Percentiles rank a stretch among this genome's conserved stretches.
phyloP scores from a whole-genome alignment of 2,797 vertebrate species.

The Myotis daubentonii region DNA sequence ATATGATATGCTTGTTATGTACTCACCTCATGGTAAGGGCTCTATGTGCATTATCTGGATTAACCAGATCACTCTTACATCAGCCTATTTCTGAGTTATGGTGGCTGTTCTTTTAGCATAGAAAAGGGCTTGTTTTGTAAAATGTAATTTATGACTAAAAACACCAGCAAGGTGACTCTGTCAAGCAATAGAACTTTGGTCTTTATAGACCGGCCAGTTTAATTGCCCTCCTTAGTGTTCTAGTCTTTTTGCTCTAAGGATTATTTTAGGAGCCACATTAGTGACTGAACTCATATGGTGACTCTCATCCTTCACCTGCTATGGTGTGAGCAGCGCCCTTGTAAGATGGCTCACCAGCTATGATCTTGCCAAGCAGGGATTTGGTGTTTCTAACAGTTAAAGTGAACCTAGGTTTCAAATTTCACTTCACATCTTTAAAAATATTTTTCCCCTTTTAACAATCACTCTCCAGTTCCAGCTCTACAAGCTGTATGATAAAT shows the following conservation, averaged over 20 bases:
- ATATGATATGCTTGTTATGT: not conserved
- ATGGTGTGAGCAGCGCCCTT: constrained; percentile 51
- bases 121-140: not conserved
- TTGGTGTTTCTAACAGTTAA: not conserved
- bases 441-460: not conserved
- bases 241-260: not conserved
- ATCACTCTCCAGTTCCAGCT: not conserved
- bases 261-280: constrained; percentile 34
- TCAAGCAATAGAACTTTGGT: not conserved
- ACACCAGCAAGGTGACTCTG: not conserved
- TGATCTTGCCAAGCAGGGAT: not conserved
- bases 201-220: not conserved
- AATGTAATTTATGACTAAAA: not conserved
- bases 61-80: not conserved
- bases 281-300: constrained; percentile 54
- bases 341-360: not conserved
- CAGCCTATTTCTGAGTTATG: not conserved
- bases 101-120: not conserved
- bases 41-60: not conserved
- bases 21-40: not conserved
- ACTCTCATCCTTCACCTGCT: constrained; percentile 44
- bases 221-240: constrained; percentile 13
- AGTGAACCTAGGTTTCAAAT: not conserved
- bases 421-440: not conserved
- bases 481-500: not conserved